Evolutionary conservation across 2,888 invertebrate genomes (phyloP).

Genomic region (Euplagia quadripunctaria): DNA sequence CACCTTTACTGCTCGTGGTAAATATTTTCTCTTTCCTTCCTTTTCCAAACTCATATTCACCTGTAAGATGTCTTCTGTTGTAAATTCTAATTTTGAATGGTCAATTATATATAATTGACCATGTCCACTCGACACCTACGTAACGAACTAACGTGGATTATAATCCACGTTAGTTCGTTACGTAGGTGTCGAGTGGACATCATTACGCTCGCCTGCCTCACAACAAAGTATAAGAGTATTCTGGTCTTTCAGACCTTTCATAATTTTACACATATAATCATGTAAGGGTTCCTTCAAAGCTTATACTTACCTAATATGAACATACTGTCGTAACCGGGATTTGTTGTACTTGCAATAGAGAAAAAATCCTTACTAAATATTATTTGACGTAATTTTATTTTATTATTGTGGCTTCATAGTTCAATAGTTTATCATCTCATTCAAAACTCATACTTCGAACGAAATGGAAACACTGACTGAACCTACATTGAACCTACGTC

Average conservation of each 20-base stretch:
- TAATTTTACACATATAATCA: slow-evolving; percentile 4
- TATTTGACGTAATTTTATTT: background rate
- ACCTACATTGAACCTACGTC: background rate
- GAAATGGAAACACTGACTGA: background rate
- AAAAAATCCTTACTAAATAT: background rate
- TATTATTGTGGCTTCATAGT: background rate
- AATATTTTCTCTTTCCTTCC: too few relatives aligned
- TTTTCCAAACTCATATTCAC: too few relatives aligned
- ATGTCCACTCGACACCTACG: background rate
- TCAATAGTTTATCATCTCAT: background rate
- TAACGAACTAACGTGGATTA: slow-evolving; percentile 3
- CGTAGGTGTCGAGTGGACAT: background rate
- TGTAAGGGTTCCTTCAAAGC: background rate
- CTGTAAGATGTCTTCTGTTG: background rate
- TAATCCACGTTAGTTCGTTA: slow-evolving; percentile 3
- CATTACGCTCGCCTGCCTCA: slow-evolving; percentile 19
- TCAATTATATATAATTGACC: too few relatives aligned
- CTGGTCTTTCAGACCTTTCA: slow-evolving; percentile 11
- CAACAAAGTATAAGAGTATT: slow-evolving; percentile 19
- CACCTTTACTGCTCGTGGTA: too few relatives aligned
- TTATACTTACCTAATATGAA: background rate
- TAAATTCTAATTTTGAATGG: background rate
- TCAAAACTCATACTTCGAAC: background rate
- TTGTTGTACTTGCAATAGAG: background rate
- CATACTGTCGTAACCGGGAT: background rate